Evolutionary conservation across 2,113 vertebrate genomes (phyloP), one percentile per base, ranked within the genome.

Genomic region (Brevimyrus niger): DNA sequence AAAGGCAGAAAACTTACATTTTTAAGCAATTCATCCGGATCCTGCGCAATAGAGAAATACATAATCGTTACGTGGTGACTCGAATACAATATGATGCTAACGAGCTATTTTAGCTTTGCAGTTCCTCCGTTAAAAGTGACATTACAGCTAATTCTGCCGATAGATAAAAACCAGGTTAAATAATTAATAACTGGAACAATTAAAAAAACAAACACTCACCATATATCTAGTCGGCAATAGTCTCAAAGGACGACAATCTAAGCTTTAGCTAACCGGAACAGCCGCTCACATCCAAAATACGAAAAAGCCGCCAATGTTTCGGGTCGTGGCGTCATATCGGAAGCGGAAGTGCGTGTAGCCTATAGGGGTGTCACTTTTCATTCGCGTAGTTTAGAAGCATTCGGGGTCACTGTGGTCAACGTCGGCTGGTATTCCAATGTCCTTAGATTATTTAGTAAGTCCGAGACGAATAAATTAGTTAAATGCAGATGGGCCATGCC

Each of bases 261-360:
- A 61, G 2, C 21, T n/a, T 61, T 61, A 86, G 48, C 15, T 51
- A 51, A 27, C 48, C 4, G 23, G n/a, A 17, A 3, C 27, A 46
- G 1, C 46, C 11, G 3, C 6, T 61, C 44, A 1, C n/a, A 35
- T 61, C 13, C 53, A 4, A 82, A 17, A 89, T 38, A 76, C 31
- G 42, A 90, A 93, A 92, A 89, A 90, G 8, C 92, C 92, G 92
- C 92, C 92, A 89, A 21, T 82, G 50, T 80, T 53, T 15, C 3
- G 3, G 19, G 4, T 51, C 11, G n/a, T 89, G 50, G 19, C 88
- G 80, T 89, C 88, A 84, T 38, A n/a, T 31, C 31, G 88, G 88
- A 89, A 89, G 76, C 21, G 88, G 80, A 89, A 89, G 3, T 19
- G 21, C 50, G 80, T 58, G 13, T 13, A n/a, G 13, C 3, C 48